A percentile compares a stretch with the other conserved stretches of the same genome.
Evolutionary conservation across 2,113 vertebrate genomes (phyloP).

Genomic region (Dolichotis patagonum): DNA sequence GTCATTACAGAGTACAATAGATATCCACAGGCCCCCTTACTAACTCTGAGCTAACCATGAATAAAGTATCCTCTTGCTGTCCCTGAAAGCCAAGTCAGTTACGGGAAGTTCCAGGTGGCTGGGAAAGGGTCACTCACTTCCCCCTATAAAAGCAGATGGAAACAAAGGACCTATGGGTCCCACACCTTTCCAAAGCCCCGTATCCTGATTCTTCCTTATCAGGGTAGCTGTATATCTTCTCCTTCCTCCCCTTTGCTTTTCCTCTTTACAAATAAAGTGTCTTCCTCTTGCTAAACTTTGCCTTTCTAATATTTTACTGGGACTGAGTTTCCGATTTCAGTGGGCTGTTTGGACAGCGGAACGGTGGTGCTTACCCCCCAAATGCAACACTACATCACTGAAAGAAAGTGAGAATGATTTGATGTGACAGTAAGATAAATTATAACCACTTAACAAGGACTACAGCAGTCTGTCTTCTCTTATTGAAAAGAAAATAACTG

Average conservation of each 20-base stretch:
- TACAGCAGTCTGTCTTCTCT: background rate
- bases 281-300: background rate
- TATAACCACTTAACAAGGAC: conserved; percentile 29
- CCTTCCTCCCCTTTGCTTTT: background rate
- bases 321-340: background rate
- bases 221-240: background rate
- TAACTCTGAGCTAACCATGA: background rate
- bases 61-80: background rate
- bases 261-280: background rate
- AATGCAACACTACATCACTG: background rate
- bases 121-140: background rate
- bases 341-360: background rate
- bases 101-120: background rate
- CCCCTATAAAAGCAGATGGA: background rate
- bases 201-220: background rate
- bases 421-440: background rate
- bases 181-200: background rate
- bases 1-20: background rate
- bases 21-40: background rate
- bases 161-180: background rate
- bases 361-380: background rate
- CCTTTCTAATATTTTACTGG: background rate
- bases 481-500: conserved; percentile 39
- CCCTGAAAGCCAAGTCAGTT: background rate
- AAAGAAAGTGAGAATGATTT: conserved; percentile 32